These are phyloP conservation scores for Pseudolaguvia tuberculata DNA, from an alignment of 2,113 vertebrate genomes.

Conservation along the genomic window DNA sequence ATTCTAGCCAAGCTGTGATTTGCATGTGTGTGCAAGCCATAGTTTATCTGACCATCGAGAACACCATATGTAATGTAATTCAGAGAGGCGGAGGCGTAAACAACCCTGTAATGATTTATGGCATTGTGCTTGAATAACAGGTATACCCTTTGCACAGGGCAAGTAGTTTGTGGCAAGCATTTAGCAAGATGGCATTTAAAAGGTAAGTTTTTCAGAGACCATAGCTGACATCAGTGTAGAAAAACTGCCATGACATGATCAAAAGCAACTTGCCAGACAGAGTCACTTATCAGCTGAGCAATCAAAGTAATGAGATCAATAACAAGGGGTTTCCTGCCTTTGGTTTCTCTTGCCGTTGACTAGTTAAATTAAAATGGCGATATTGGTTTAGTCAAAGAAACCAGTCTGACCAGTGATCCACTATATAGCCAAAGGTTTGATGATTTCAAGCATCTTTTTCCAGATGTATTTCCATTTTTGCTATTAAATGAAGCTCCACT, in stretches of 20 bases:
- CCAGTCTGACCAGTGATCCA: neutral
- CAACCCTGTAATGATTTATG: conserved; percentile 22
- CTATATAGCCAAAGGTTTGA: too few species aligned
- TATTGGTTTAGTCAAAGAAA: neutral
- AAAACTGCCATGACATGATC: conserved; percentile 32
- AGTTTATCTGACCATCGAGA: conserved; percentile 14
- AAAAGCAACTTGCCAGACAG: neutral
- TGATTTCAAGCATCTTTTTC: too few species aligned
- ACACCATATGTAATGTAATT: conserved; percentile 28
- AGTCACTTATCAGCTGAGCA: conserved; percentile 24
- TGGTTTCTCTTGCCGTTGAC: neutral
- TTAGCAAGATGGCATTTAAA: conserved; percentile 30
- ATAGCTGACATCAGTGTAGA: conserved; percentile 23
- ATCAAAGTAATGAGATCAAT: conserved; percentile 20
- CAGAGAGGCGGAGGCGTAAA: neutral
- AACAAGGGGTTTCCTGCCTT: neutral
- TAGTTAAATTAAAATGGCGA: neutral
- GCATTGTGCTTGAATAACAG: conserved; percentile 21
- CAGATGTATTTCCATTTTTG: too few species aligned
- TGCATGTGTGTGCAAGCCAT: neutral
- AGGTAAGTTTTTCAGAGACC: conserved; percentile 31
- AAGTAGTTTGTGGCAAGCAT: conserved; percentile 6
- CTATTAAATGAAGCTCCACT: too few species aligned
- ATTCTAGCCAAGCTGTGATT: conserved; percentile 29
- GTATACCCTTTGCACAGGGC: conserved; percentile 15